phyloP scores from a whole-genome alignment of 2,888 invertebrate genomes.

The Hyppa rectilinea region DNA sequence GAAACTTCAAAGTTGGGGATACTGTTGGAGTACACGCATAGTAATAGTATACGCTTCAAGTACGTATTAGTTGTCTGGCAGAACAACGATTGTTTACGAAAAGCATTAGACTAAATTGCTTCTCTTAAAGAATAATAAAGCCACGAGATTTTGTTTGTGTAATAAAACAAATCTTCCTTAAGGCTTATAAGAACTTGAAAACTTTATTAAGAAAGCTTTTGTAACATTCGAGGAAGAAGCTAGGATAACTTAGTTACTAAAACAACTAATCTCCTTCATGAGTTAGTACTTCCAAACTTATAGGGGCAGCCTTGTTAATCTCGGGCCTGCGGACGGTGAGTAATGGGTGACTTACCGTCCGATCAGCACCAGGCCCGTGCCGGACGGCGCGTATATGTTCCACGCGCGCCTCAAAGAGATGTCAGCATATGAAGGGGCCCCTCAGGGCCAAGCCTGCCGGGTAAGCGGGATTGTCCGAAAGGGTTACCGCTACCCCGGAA shows the following conservation, averaged over 20 bases:
- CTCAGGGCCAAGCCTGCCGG: no score
- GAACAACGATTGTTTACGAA: background rate
- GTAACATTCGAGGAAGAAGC: conserved; percentile 5
- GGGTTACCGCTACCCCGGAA: no score
- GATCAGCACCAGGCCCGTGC: no score
- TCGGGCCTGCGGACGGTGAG: no score
- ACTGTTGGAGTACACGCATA: no score
- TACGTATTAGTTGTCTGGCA: background rate
- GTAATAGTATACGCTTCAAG: background rate
- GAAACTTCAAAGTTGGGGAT: no score
- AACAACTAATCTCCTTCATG: conserved; percentile 2
- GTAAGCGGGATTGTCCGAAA: no score
- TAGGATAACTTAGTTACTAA: conserved; percentile 7
- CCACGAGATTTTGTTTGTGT: conserved; percentile 20
- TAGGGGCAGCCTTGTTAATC: no score
- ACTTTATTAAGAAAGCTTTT: conserved; percentile 21
- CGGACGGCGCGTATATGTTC: no score
- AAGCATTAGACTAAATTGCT: background rate
- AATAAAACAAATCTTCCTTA: conserved; percentile 23
- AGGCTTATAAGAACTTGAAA: conserved; percentile 17
- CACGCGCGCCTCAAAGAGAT: no score
- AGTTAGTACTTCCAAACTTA: conserved; percentile 14
- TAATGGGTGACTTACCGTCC: no score
- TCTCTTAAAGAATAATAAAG: conserved; percentile 14
- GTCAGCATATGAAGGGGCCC: no score